A percentile compares a stretch with the other conserved stretches of the same genome.
These are phyloP conservation scores for Elegia similella DNA, from an alignment of 2,888 invertebrate species.

Conservation along the genomic window DNA sequence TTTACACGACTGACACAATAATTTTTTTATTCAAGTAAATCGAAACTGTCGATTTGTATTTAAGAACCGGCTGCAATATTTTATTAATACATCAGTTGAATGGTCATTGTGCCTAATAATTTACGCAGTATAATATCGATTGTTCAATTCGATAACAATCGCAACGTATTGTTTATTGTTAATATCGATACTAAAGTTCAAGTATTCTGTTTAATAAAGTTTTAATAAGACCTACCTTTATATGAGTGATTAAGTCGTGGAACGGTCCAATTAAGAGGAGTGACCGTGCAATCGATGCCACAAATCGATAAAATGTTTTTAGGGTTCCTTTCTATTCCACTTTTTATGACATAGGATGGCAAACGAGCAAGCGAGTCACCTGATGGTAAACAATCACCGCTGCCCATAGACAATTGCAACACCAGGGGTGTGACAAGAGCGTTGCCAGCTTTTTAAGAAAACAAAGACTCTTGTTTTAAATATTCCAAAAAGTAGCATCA, in stretches of 20 bases:
- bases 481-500: no score
- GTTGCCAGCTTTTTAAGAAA: no score
- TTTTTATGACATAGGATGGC: no score
- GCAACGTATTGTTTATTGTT: conserved; percentile 10
- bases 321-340: neutral
- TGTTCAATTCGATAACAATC: conserved; percentile 9
- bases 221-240: conserved; percentile 3
- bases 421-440: no score
- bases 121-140: conserved; percentile 1
- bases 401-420: no score
- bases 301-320: conserved; percentile 28
- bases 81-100: neutral
- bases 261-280: conserved; percentile 40
- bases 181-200: neutral
- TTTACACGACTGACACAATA: no score
- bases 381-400: no score
- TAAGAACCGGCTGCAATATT: neutral
- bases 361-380: no score
- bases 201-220: conserved; percentile 9
- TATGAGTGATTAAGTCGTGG: conserved; percentile 5
- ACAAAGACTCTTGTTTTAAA: no score
- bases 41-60: no score
- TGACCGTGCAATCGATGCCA: conserved; percentile 43
- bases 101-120: neutral
- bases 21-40: no score